phyloP scores from a whole-genome alignment of 2,888 invertebrate species.

The Pseudolycoriella hygida region DNA sequence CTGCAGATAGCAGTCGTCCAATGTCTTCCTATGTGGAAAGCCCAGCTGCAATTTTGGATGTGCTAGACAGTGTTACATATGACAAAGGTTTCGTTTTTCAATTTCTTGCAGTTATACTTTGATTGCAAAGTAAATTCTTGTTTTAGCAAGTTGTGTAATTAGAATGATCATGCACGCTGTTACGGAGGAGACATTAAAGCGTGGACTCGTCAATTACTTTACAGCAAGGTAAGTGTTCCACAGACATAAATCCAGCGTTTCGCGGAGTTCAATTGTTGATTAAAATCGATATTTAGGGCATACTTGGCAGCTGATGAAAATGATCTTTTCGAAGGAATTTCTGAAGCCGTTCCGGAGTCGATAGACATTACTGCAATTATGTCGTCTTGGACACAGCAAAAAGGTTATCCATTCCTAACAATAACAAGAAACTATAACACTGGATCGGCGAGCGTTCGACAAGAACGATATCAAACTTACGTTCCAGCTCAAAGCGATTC shows the following conservation, averaged over 20 bases:
- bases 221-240: slow-evolving; percentile 24
- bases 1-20: slow-evolving; percentile 56
- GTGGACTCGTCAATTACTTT: slow-evolving; percentile 32
- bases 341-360: slow-evolving; percentile 17
- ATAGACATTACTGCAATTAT: slow-evolving; percentile 29
- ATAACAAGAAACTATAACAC: slow-evolving; percentile 15
- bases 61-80: slow-evolving; percentile 75
- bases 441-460: not conserved
- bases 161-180: slow-evolving; percentile 38
- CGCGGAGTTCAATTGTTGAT: too few species aligned
- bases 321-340: slow-evolving; percentile 20
- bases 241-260: not conserved
- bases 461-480: not conserved
- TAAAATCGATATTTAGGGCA: too few species aligned
- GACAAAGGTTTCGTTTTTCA: slow-evolving; percentile 59
- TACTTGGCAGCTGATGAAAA: slow-evolving; percentile 22
- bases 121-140: not conserved
- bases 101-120: not conserved
- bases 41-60: slow-evolving; percentile 65
- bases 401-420: slow-evolving; percentile 34
- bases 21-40: slow-evolving; percentile 51
- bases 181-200: slow-evolving; percentile 32
- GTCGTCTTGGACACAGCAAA: slow-evolving; percentile 35
- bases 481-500: not conserved
- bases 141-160: slow-evolving; percentile 35